These are phyloP conservation scores for Corythornis vintsioides DNA, from an alignment of 2,113 vertebrate species.

Conservation along the genomic window DNA sequence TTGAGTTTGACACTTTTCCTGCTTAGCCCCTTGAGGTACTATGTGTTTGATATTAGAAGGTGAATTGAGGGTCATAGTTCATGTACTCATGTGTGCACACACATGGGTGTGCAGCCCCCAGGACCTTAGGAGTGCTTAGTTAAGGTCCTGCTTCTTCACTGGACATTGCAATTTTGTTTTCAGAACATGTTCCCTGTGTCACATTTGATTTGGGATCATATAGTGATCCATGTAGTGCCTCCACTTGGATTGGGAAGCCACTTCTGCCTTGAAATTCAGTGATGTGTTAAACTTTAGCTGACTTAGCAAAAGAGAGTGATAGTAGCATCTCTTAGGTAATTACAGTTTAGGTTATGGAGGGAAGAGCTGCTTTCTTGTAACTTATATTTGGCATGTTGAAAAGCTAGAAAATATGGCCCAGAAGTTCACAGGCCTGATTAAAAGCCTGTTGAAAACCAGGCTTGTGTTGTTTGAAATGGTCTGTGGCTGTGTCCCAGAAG, in stretches of 20 bases:
- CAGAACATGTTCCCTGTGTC: neutral
- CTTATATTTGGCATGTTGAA: neutral
- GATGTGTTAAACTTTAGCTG: neutral
- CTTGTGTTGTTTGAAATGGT: neutral
- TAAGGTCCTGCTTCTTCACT: neutral
- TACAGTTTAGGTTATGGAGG: neutral
- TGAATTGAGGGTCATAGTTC: neutral
- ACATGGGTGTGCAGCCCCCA: rapidly evolving
- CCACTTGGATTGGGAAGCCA: rapidly evolving
- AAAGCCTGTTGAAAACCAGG: slow-evolving; percentile 5
- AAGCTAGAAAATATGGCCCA: neutral
- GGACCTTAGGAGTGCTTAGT: neutral
- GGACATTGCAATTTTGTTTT: neutral
- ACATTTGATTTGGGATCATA: neutral
- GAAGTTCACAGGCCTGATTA: neutral
- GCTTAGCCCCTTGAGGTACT: neutral
- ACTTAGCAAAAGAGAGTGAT: neutral
- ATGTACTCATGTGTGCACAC: no score
- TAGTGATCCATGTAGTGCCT: neutral
- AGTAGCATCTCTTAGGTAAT: neutral
- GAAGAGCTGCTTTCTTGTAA: neutral
- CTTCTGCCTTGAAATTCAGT: neutral
- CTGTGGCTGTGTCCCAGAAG: neutral
- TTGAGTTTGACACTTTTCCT: neutral
- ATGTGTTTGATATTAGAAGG: neutral